Evolutionary conservation across 2,888 invertebrate genomes (phyloP).

Genomic region (Eretmocerus hayati): DNA sequence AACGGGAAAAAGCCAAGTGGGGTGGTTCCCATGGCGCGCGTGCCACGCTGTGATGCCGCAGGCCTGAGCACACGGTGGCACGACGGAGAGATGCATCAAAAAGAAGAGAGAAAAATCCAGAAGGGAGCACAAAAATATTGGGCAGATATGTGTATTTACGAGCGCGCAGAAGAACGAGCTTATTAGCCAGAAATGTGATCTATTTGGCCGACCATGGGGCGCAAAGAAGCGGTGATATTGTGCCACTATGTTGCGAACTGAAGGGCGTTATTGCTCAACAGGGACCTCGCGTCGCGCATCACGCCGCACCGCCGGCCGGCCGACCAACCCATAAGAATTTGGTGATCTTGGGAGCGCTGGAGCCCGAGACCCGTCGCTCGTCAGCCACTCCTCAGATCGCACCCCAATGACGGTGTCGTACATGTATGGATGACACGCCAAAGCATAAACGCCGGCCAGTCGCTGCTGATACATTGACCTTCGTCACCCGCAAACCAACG

Average conservation of each 20-base stretch:
- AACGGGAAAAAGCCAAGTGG: slow-evolving; percentile 36
- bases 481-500: not conserved
- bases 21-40: slow-evolving; percentile 6
- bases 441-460: no score
- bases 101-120: slow-evolving; percentile 18
- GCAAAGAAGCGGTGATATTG: slow-evolving; percentile 44
- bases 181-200: slow-evolving; percentile 47
- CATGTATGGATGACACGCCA: no score
- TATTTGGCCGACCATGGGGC: slow-evolving; percentile 43
- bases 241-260: slow-evolving; percentile 39
- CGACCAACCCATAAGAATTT: no score
- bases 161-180: slow-evolving; percentile 34
- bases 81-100: not conserved
- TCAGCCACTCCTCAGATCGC: no score
- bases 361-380: no score
- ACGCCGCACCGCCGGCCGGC: not conserved
- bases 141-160: slow-evolving; percentile 3
- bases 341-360: no score
- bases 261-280: slow-evolving; percentile 44
- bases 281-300: slow-evolving; percentile 35
- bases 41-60: slow-evolving; percentile 8
- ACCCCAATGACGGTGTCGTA: no score
- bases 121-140: slow-evolving; percentile 15
- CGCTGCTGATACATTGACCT: slow-evolving; percentile 3
- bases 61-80: not conserved